Evolutionary conservation across 2,797 vertebrate species (phyloP), one percentile per base, ranked within the genome.

Genomic region (Cetoscarus ocellatus): DNA sequence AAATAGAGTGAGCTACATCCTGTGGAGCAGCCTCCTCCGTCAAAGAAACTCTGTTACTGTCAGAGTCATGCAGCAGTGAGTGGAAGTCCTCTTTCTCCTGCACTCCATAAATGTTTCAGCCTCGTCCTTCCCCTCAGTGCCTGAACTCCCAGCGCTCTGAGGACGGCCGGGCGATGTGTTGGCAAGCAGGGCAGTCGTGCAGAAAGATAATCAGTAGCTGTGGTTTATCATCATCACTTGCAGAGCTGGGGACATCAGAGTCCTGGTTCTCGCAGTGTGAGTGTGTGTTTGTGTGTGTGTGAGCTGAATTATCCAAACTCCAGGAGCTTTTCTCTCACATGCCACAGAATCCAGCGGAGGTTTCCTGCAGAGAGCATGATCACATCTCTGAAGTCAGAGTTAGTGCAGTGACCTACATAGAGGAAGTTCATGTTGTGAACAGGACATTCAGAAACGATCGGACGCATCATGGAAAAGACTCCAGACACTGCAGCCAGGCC

Each of bases 341-440:
- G 84, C 68, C 27, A 44, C 59, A 60, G 64, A 70, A 58, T 74
- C 36, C 36, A 69, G 69, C 52, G 57, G n/a, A 42, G 59, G 47
- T 54, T 70, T 80, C 78, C 77, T 69, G 77, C 64, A 61, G 68
- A 42, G 76, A 77, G 69, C 65, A 35, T 50, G 64, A 84, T 88
- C 76, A 69, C 55, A 67, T 85, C 81, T 76, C 70, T 6, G 15
- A 70, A 82, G 83, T 84, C 63, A 34, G 70, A 80, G 77, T 74
- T 56, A 70, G 86, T 67, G 83, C 73, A 70, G 60, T 89, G 84
- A 86, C 86, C 87, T 83, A 84, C 70, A 86, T 83, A 85, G 73
- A 77, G 11, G 50, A 43, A 34, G 70, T 69, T 74, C 45, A 60
- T 54, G 71, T 73, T 59, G 48, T n/a, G 70, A 76, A 17, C 67